Evolutionary conservation across 2,888 invertebrate genomes (phyloP).

Genomic region (Parapristionchus giblindavisi): DNA sequence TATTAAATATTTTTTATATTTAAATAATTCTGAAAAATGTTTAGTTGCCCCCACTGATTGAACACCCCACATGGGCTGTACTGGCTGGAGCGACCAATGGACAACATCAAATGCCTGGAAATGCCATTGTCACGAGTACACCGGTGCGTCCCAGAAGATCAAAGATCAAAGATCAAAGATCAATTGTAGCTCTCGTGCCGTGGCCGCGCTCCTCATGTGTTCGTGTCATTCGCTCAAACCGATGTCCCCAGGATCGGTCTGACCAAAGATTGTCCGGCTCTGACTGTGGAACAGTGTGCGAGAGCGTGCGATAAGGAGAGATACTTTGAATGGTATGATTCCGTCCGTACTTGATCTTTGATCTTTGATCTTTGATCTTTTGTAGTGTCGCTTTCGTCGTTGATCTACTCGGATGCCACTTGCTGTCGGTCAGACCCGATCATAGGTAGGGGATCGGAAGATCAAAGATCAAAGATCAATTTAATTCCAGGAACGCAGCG

Average conservation of each 20-base stretch:
- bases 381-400: conserved; percentile 35
- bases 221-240: conserved; percentile 36
- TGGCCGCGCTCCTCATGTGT: conserved; percentile 32
- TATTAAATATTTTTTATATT: background rate
- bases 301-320: conserved; percentile 19
- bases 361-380: no score
- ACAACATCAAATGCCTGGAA: background rate
- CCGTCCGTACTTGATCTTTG: background rate
- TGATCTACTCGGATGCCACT: conserved; percentile 19
- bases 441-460: conserved; percentile 20
- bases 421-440: conserved; percentile 15
- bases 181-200: conserved; percentile 10
- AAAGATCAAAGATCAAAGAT: background rate
- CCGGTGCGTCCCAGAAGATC: background rate
- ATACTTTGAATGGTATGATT: conserved; percentile 10
- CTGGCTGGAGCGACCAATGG: conserved; percentile 10
- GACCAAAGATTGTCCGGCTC: conserved; percentile 29
- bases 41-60: conserved; percentile 33
- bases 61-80: conserved; percentile 32
- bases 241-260: conserved; percentile 29
- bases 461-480: background rate
- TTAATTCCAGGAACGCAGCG: background rate
- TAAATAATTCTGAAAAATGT: background rate
- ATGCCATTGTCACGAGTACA: conserved; percentile 8
- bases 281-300: conserved; percentile 7